Percentiles rank a stretch among this genome's conserved stretches.
Conservation (phyloP, 2,888 invertebrate genomes). For the Salpingus planirostris region DNA sequence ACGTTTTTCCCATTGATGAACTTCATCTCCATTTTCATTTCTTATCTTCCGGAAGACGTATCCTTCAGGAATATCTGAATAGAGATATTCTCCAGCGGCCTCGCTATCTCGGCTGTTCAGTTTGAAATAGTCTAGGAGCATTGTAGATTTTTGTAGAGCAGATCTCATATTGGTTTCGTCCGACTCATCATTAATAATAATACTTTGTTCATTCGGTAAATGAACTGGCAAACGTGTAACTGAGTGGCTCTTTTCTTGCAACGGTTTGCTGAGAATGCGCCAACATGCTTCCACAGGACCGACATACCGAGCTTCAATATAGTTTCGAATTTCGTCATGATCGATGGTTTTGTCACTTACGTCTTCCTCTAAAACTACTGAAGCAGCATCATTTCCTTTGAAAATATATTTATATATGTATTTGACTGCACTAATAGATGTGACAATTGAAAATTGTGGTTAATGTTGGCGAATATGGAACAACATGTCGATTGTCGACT, state of each 20-base stretch:
- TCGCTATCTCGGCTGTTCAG: neutral
- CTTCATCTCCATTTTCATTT: neutral
- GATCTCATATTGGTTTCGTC: neutral
- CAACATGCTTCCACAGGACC: neutral
- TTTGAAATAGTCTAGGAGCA: neutral
- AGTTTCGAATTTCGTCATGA: neutral
- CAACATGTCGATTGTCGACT: too few relatives aligned
- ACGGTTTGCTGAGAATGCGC: neutral
- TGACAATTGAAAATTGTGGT: conserved; percentile 6
- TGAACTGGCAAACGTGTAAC: neutral
- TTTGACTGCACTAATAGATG: conserved; percentile 1
- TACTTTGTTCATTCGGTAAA: neutral
- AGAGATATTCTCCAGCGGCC: neutral
- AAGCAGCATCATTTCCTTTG: neutral
- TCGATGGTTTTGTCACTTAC: neutral
- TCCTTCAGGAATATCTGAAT: neutral
- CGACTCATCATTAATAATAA: neutral
- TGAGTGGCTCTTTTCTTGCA: neutral
- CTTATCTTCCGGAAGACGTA: too few relatives aligned
- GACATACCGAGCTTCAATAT: neutral
- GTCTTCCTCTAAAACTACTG: too few relatives aligned
- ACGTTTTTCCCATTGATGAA: neutral
- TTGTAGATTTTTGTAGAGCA: neutral
- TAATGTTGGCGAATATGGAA: conserved; percentile 1
- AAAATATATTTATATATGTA: conserved; percentile 1